Percentiles rank a stretch among this genome's conserved stretches.
Evolutionary conservation across 2,797 vertebrate species (phyloP).

Genomic region (Podarcis lilfordi): DNA sequence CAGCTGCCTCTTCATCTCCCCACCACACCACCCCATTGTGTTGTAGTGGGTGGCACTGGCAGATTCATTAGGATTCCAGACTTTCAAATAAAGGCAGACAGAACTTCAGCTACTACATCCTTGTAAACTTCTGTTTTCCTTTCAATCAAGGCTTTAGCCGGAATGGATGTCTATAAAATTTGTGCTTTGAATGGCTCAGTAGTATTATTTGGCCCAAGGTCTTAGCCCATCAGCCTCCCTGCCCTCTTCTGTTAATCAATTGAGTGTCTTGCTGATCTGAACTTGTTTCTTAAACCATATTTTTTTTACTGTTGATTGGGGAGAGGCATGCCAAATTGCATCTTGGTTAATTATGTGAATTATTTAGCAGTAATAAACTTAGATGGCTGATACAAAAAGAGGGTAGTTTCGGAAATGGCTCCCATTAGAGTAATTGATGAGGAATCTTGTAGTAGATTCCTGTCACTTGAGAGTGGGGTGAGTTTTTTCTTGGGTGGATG

Average conservation of each 20-base stretch:
- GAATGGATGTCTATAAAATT: background rate
- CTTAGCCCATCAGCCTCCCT: conserved; percentile 22
- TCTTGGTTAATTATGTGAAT: conserved; percentile 72
- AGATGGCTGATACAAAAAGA: conserved; percentile 65
- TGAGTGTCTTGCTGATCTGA: conserved; percentile 41
- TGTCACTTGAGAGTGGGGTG: background rate
- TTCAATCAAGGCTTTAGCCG: background rate
- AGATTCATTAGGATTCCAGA: conserved; percentile 1
- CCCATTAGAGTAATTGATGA: conserved; percentile 59
- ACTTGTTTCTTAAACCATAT: conserved; percentile 19
- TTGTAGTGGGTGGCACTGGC: conserved; percentile 28
- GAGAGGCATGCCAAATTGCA: conserved; percentile 59
- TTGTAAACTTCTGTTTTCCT: conserved; percentile 13
- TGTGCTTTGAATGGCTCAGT: background rate
- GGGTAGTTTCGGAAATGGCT: conserved; percentile 65
- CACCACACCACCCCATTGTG: background rate
- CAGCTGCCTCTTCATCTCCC: background rate
- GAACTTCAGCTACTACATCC: conserved; percentile 9
- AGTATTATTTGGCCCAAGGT: conserved; percentile 30
- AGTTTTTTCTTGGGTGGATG: background rate
- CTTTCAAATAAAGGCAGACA: background rate
- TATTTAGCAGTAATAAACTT: conserved; percentile 73
- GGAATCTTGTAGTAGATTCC: conserved; percentile 59
- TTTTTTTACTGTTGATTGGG: conserved; percentile 59
- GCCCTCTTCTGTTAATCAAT: conserved; percentile 44